phyloP scores from a whole-genome alignment of 64 coral and sea anemone genomes.

The Montipora foliosa region DNA sequence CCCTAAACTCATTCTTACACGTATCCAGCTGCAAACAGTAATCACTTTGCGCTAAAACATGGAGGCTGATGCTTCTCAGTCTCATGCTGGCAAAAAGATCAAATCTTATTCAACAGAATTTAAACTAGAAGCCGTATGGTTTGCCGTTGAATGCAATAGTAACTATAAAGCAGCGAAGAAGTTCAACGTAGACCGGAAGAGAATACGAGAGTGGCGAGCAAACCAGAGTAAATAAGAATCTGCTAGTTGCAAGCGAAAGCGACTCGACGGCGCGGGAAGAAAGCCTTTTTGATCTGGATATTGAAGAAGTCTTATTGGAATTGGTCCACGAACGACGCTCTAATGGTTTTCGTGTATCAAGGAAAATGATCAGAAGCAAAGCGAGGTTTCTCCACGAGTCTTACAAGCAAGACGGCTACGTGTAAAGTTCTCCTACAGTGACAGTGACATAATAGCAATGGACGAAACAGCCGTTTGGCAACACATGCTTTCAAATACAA shows the following conservation, averaged over 20 bases:
- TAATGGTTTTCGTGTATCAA: conserved; percentile 81
- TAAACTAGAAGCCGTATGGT: conserved; percentile 67
- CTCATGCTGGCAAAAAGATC: conserved; percentile 64
- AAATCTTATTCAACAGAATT: conserved; percentile 73
- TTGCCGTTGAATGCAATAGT: conserved; percentile 63
- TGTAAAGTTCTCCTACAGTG: no score
- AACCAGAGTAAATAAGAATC: conserved; percentile 75
- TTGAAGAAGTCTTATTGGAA: conserved; percentile 22
- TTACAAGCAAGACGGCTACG: no score
- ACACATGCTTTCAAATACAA: no score
- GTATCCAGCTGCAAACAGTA: conserved; percentile 69
- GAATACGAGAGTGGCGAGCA: conserved; percentile 69
- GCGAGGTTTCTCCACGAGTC: conserved; percentile 63
- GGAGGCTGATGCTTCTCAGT: conserved; percentile 73
- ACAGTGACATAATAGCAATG: no score
- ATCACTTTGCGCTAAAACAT: conserved; percentile 68
- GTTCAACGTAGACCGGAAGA: conserved; percentile 42
- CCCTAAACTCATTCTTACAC: conserved; percentile 65
- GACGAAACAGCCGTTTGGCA: no score
- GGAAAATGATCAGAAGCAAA: conserved; percentile 84
- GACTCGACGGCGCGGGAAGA: conserved; percentile 16
- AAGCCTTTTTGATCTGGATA: conserved; percentile 41
- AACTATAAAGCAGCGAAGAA: conserved; percentile 67
- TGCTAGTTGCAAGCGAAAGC: conserved; percentile 63
- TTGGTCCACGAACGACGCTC: conserved; percentile 47